Base-by-base conservation (phyloP, 2,113 vertebrate species). In the Canis aureus region DNA sequence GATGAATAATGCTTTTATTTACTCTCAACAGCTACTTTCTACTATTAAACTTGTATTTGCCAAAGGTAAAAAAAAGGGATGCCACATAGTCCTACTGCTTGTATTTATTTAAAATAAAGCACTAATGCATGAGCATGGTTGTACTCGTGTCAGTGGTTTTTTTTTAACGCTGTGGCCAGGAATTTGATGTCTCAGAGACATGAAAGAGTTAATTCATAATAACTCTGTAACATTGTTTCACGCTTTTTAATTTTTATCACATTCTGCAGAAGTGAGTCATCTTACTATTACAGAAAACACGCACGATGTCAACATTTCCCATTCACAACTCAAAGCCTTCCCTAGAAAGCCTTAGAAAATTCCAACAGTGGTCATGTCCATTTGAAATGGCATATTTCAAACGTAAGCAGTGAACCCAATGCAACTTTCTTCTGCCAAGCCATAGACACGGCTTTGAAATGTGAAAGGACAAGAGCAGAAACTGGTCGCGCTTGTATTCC, bases 211-310 rank as follows among this genome's bases (percentile, higher is more conserved):
- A 69, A 73, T 90, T 84, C 74, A 60, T 86, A 94, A 25, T 51
- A 94, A 93, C 25, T 96, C 69, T 43, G 43, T 43, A 43, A 43
- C 43, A 35, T 89, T 92, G 87, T 84, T 96, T 94, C 80, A 35
- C 20, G 15, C 78, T 88, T 87, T 89, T 60, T 91, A 32, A 97
- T 91, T 95, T 95, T 81, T 59, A 84, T 66, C 76, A 86, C 78
- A 43, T 82, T 91, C 81, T 92, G 90, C 78, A 67, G 51, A 55
- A 96, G 59, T 94, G 94, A 97, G 64, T 97, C 94, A 86, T 78
- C 87, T 93, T 86, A 89, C 89, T 81, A 51, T 55, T 76, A 32
- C 55, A 89, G 83, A 95, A 96, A 94, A 29, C 51, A 91, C n/a
- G 29, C 43, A 89, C 19, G 27, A 69, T 96, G 78, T 95, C 94